Evolutionary conservation across 1,140 invertebrate species (phyloP).

Genomic region (Neelides sp.): DNA sequence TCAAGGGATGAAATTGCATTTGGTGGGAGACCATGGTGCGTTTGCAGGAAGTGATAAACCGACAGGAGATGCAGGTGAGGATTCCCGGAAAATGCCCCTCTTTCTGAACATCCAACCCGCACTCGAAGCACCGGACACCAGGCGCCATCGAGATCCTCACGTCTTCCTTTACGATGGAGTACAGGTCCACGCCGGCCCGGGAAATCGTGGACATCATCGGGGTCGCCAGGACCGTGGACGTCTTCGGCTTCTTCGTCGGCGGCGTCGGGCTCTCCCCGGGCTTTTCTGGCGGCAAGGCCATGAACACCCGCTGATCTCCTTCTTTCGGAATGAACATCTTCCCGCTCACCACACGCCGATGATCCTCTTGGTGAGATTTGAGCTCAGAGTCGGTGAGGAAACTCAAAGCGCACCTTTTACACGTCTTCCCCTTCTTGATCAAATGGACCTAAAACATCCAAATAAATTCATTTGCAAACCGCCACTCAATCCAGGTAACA

Average conservation of each 20-base stretch:
- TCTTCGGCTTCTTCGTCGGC: conserved; percentile 3
- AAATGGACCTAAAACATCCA: conserved; percentile 16
- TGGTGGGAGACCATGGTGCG: conserved; percentile 57
- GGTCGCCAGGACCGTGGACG: background rate
- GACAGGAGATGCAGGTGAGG: conserved; percentile 57
- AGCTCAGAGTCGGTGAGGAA: conserved; percentile 14
- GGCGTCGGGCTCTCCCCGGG: background rate
- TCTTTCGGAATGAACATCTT: background rate
- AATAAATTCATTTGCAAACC: background rate
- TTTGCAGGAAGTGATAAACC: conserved; percentile 60
- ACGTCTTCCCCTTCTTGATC: conserved; percentile 15
- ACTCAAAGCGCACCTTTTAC: conserved; percentile 8
- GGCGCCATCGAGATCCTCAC: conserved; percentile 7
- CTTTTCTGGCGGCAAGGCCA: conserved; percentile 7
- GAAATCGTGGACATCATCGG: background rate
- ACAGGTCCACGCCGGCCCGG: conserved; percentile 5
- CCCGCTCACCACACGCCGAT: background rate
- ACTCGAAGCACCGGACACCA: conserved; percentile 48
- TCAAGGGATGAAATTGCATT: conserved; percentile 33
- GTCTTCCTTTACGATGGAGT: conserved; percentile 16
- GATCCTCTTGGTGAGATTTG: conserved; percentile 6
- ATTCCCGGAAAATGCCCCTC: conserved; percentile 57
- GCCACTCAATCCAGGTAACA: background rate
- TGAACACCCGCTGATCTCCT: background rate
- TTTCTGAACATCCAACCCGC: conserved; percentile 49